Base-by-base conservation (phyloP, 2,113 vertebrate species). In the Burhinus oedicnemus region DNA sequence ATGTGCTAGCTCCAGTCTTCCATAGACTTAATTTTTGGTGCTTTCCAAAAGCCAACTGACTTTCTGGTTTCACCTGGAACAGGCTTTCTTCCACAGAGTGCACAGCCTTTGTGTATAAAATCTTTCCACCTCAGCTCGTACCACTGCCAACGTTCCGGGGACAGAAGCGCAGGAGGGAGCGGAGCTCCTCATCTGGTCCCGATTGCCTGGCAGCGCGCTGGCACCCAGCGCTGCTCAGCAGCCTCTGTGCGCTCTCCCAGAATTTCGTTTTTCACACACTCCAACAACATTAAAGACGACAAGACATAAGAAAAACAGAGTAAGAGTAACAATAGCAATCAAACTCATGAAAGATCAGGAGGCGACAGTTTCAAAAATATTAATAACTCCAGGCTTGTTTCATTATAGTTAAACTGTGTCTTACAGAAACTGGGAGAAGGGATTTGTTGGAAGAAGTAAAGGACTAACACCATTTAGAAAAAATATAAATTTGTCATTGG, bases 351-450 rank as follows among this genome's bases (percentile, higher is more conserved):
- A 84, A 89, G 86, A 91, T 77, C 95, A 71, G 91, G 66, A 90
- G 91, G 83, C 0, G 38, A 93, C 62, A 86, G 78, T 78, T 81
- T 70, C 26, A 74, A 86, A 94, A 69, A 75, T 58, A 55, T 66
- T 70, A 69, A 58, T 87, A 94, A 94, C 87, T 95, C 57, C 87
- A 82, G 84, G 86, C 88, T 93, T 83, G 68, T 93, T 92, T 94
- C 47, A 29, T 47, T 74, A 44, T 4, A 52, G 54, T 32, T 79
- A 10, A 75, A 60, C 70, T 66, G n/a, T 19, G 40, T 57, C 64
- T 88, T 34, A 86, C 45, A 85, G 87, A 92, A 85, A 30, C 45
- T 23, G 64, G 72, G 83, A 90, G 84, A 90, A 64, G 51, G 58
- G 70, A 84, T 89, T 89, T 93, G 47, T 12, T 76, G 83, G 87